Evolutionary conservation across 2,888 invertebrate species (phyloP).

Genomic region (Esperia sulphurella): DNA sequence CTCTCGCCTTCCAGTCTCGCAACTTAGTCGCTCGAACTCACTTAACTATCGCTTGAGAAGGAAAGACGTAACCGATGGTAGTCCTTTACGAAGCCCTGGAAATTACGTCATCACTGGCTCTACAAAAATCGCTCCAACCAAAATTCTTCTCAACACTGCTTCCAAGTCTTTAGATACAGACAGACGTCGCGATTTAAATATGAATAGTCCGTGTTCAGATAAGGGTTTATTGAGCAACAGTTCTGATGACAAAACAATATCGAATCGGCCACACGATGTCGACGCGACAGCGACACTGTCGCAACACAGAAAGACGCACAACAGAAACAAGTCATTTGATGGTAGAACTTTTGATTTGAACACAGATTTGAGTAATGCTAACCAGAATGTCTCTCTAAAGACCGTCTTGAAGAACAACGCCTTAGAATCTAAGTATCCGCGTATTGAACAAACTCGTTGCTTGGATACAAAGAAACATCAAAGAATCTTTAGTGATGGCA

Average conservation of each 20-base stretch:
- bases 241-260: slow-evolving; percentile 70
- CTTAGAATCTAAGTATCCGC: slow-evolving; percentile 50
- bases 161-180: slow-evolving; percentile 66
- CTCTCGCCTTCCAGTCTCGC: slow-evolving; percentile 67
- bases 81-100: slow-evolving; percentile 67
- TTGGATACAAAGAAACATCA: slow-evolving; percentile 60
- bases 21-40: slow-evolving; percentile 69
- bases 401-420: slow-evolving; percentile 69
- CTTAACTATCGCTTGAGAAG: slow-evolving; percentile 66
- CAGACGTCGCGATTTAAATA: slow-evolving; percentile 45
- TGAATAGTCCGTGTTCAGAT: slow-evolving; percentile 68
- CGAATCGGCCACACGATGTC: slow-evolving; percentile 58
- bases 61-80: slow-evolving; percentile 57
- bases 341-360: slow-evolving; percentile 58
- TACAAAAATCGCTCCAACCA: slow-evolving; percentile 49
- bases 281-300: slow-evolving; percentile 59
- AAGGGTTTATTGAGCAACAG: slow-evolving; percentile 56
- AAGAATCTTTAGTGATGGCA: slow-evolving; percentile 47
- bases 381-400: slow-evolving; percentile 55
- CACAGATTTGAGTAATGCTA: slow-evolving; percentile 59
- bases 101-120: slow-evolving; percentile 73
- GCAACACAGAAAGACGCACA: slow-evolving; percentile 73
- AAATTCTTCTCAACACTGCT: slow-evolving; percentile 53
- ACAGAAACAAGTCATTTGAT: slow-evolving; percentile 76
- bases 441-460: slow-evolving; percentile 68